Conservation (phyloP, 2,888 invertebrate genomes). For the Thera obeliscata region DNA sequence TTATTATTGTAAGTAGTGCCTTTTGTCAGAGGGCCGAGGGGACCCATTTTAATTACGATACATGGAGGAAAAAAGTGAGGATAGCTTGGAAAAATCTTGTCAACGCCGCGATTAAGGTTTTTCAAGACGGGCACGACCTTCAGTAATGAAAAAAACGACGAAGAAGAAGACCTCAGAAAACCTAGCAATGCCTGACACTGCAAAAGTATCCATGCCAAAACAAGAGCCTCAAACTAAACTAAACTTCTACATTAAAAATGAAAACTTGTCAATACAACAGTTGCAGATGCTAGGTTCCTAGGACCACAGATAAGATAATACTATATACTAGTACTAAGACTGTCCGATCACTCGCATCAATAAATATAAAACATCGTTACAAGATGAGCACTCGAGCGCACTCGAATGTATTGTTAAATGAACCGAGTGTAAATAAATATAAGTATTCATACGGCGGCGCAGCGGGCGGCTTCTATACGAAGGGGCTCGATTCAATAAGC, state of each 20-base stretch:
- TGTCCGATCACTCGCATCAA: slow-evolving; percentile 43
- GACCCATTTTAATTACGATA: too few species aligned
- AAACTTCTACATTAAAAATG: not conserved
- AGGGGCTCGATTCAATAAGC: slow-evolving; percentile 76
- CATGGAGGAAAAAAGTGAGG: too few species aligned
- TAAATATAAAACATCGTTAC: slow-evolving; percentile 56
- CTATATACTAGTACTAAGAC: too few species aligned
- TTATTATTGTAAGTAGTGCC: not conserved
- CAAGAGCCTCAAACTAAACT: too few species aligned
- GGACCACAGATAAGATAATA: too few species aligned
- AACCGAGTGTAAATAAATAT: slow-evolving; percentile 83
- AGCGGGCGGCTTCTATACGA: slow-evolving; percentile 65
- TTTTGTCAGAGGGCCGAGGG: not conserved
- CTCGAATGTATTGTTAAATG: slow-evolving; percentile 79
- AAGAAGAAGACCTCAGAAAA: too few species aligned
- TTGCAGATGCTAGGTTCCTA: not conserved
- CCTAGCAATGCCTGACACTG: too few species aligned
- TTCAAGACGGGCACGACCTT: too few species aligned
- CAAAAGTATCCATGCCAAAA: too few species aligned
- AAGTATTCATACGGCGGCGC: slow-evolving; percentile 73
- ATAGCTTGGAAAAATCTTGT: too few species aligned
- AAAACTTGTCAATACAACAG: not conserved
- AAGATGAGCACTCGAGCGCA: slow-evolving; percentile 63
- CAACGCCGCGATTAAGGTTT: too few species aligned
- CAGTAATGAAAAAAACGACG: too few species aligned